Evolutionary conservation across 2,113 vertebrate species (phyloP), one percentile per base, ranked within the genome.

Genomic region (Podiceps cristatus): DNA sequence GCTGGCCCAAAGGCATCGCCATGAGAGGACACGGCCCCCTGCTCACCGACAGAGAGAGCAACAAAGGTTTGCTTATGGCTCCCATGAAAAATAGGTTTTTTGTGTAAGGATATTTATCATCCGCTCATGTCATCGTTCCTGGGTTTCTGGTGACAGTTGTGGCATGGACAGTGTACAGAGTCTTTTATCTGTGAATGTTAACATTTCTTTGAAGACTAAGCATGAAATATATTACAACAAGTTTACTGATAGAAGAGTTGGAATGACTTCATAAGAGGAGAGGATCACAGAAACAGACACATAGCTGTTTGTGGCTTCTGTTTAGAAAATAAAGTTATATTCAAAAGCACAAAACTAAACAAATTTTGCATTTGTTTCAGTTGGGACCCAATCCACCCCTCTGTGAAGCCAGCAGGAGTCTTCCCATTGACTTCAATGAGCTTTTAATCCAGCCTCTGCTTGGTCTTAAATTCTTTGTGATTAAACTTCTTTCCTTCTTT

Each of bases 31-130:
- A 62, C 8, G 4, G 88, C 90, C 79, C 84, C 88, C 7, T 22
- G 69, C 49, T 93, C 84, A 63, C 90, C 84, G 89, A 83, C 23
- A 94, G 94, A 56, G 69, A 97, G n/a, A 95, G 74, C 77, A 98
- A 98, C 98, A 98, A 98, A 98, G 97, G 90, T 96, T 98, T 98
- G 63, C 95, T 97, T 98, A 97, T 98, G 95, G 95, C 23, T 83
- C 76, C 77, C 1, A 4, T 79, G 72, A 98, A 97, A 98, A 98
- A 97, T 79, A 96, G 85, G 3, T 81, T 96, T 97, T 97, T 96
- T 97, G 97, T 97, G 78, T 71, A 5, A 88, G 96, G 88, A 33
- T 97, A 97, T 98, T 98, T 98, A 97, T 98, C 96, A 92, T 95
- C 87, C 7, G 2, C 78, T 97, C 94, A 83, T 97, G 96, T 97